These are phyloP conservation scores for Peucedramus taeniatus DNA, from an alignment of 2,113 vertebrate genomes.

Conservation along the genomic window DNA sequence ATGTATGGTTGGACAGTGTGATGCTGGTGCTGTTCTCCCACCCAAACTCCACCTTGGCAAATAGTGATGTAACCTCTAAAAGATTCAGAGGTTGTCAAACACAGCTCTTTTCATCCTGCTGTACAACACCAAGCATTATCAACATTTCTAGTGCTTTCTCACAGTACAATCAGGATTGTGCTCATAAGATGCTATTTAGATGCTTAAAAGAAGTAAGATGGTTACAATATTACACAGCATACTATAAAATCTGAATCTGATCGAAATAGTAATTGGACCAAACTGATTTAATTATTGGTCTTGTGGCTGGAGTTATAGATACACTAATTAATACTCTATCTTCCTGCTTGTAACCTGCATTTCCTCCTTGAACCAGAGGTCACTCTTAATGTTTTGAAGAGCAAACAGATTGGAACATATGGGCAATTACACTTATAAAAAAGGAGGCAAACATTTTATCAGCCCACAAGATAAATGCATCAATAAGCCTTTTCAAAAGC, in stretches of 20 bases:
- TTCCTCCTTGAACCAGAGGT: background rate
- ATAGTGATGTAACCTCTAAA: background rate
- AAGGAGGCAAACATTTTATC: background rate
- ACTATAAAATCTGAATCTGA: background rate
- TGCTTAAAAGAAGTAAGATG: background rate
- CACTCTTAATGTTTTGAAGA: background rate
- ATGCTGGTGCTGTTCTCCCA: background rate
- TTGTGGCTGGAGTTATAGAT: background rate
- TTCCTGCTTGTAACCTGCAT: background rate
- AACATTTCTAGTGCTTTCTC: background rate
- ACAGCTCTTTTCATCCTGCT: background rate
- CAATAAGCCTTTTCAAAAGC: background rate
- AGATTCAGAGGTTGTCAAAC: background rate
- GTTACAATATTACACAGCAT: background rate
- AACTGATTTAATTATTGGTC: background rate
- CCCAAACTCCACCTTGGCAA: background rate
- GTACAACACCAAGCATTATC: background rate
- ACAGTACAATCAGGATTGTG: background rate
- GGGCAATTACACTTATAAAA: background rate
- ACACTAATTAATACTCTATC: background rate
- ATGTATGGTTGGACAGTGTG: fast-evolving
- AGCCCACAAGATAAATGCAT: background rate
- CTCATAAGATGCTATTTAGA: background rate
- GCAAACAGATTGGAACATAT: background rate
- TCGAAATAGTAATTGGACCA: background rate